Evolutionary conservation across 2,888 invertebrate species (phyloP).

Genomic region (Diarsia dahlii): DNA sequence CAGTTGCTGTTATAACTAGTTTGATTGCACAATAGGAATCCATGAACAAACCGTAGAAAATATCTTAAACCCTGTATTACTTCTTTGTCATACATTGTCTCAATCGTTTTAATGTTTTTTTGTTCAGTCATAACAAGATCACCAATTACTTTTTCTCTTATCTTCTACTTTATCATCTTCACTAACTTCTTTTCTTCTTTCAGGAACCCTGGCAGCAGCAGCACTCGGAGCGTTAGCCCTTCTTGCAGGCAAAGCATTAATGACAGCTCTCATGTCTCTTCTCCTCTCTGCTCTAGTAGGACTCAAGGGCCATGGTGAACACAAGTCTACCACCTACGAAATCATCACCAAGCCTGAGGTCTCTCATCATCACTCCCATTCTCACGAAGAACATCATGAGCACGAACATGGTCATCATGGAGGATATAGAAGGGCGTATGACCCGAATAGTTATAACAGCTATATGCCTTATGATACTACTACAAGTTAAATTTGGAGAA

Average conservation of each 20-base stretch:
- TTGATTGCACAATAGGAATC: too few species aligned
- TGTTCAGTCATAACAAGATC: too few species aligned
- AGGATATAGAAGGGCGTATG: constrained; percentile 90
- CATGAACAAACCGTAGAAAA: too few species aligned
- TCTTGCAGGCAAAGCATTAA: constrained; percentile 95
- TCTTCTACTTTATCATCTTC: background rate
- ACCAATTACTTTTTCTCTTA: too few species aligned
- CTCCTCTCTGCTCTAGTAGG: constrained; percentile 94
- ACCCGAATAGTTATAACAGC: constrained; percentile 81
- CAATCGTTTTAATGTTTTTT: too few species aligned
- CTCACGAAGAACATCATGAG: constrained; percentile 92
- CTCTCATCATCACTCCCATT: constrained; percentile 93
- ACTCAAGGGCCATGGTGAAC: constrained; percentile 93
- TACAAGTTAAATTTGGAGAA: constrained; percentile 63
- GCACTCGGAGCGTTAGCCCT: constrained; percentile 94
- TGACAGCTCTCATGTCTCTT: constrained; percentile 95
- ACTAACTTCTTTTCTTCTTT: constrained; percentile 34
- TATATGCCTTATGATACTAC: constrained; percentile 86
- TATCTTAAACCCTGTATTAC: too few species aligned
- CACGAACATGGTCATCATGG: constrained; percentile 89
- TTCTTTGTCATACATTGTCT: too few species aligned
- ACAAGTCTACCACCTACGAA: constrained; percentile 95
- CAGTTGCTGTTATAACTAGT: too few species aligned
- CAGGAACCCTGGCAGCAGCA: constrained; percentile 93
- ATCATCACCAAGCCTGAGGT: constrained; percentile 96